These are phyloP conservation scores for Arvicola amphibius DNA, from an alignment of 2,797 vertebrate genomes.

Conservation along the genomic window DNA sequence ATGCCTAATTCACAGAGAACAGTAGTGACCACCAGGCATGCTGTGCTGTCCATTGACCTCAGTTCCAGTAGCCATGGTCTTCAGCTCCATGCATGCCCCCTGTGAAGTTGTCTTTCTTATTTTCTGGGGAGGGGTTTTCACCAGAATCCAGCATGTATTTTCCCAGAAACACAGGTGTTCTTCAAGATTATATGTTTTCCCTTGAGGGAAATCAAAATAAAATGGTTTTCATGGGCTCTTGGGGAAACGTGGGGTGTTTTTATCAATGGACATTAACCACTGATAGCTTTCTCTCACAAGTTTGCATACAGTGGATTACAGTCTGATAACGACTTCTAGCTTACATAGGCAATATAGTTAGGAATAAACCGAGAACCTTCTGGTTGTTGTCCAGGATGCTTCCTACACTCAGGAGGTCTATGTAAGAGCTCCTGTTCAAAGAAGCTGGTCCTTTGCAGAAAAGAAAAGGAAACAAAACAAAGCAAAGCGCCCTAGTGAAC, in stretches of 20 bases:
- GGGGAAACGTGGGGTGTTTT: slow-evolving; percentile 81
- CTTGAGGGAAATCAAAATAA: slow-evolving; percentile 84
- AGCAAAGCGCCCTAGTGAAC: not conserved
- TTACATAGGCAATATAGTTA: slow-evolving; percentile 51
- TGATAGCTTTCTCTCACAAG: slow-evolving; percentile 80
- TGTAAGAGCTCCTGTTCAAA: not conserved
- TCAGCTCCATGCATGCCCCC: slow-evolving; percentile 73
- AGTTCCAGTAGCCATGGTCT: slow-evolving; percentile 33
- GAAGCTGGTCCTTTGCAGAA: not conserved
- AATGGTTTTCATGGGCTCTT: slow-evolving; percentile 83
- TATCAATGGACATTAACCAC: slow-evolving; percentile 82
- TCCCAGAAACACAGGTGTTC: slow-evolving; percentile 74
- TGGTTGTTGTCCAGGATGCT: not conserved
- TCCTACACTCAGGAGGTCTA: not conserved
- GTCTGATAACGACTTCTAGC: slow-evolving; percentile 78
- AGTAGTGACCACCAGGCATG: slow-evolving; percentile 56
- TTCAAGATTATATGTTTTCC: slow-evolving; percentile 79
- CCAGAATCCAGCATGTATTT: slow-evolving; percentile 79
- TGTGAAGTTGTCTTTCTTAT: slow-evolving; percentile 57
- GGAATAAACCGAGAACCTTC: slow-evolving; percentile 30
- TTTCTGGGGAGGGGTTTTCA: slow-evolving; percentile 35
- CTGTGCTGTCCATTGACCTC: slow-evolving; percentile 61
- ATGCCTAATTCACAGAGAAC: slow-evolving; percentile 55
- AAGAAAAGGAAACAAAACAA: not conserved
- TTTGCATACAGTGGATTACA: slow-evolving; percentile 47